A percentile compares a stretch with the other conserved stretches of the same genome.
Conservation (phyloP, 2,113 vertebrate species). For the Numenius arquata region DNA sequence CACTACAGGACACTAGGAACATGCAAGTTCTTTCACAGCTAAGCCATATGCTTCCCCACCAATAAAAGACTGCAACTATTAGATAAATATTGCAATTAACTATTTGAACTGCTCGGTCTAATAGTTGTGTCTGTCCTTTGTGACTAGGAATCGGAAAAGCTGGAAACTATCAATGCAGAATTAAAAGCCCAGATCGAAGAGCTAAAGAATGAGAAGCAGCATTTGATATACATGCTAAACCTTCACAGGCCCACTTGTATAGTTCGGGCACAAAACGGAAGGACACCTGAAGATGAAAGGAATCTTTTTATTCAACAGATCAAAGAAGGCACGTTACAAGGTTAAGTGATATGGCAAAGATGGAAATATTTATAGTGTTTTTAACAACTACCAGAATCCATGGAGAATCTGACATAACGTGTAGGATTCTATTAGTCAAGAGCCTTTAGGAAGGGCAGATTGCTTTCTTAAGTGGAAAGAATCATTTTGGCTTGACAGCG, state of each 20-base stretch:
- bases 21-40: neutral
- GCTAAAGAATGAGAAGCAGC: slow-evolving; percentile 96
- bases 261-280: slow-evolving; percentile 91
- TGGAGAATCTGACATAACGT: slow-evolving; percentile 54
- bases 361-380: slow-evolving; percentile 42
- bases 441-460: slow-evolving; percentile 46
- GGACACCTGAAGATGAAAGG: slow-evolving; percentile 93
- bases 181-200: slow-evolving; percentile 96
- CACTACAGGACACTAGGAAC: neutral
- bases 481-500: neutral
- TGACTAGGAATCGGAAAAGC: slow-evolving; percentile 92
- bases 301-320: slow-evolving; percentile 97
- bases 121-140: slow-evolving; percentile 8
- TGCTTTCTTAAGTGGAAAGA: slow-evolving; percentile 4
- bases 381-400: slow-evolving; percentile 62
- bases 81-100: neutral
- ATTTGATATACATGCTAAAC: slow-evolving; percentile 98
- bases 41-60: neutral
- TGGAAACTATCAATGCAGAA: slow-evolving; percentile 93
- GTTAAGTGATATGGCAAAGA: slow-evolving; percentile 64
- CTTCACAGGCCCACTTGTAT: slow-evolving; percentile 97
- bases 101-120: neutral
- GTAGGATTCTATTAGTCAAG: slow-evolving; percentile 68
- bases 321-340: slow-evolving; percentile 89
- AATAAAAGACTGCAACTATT: neutral